Evolutionary conservation across 2,797 vertebrate genomes (phyloP), one percentile per base, ranked within the genome.

Genomic region (Melanotaenia nigrans): DNA sequence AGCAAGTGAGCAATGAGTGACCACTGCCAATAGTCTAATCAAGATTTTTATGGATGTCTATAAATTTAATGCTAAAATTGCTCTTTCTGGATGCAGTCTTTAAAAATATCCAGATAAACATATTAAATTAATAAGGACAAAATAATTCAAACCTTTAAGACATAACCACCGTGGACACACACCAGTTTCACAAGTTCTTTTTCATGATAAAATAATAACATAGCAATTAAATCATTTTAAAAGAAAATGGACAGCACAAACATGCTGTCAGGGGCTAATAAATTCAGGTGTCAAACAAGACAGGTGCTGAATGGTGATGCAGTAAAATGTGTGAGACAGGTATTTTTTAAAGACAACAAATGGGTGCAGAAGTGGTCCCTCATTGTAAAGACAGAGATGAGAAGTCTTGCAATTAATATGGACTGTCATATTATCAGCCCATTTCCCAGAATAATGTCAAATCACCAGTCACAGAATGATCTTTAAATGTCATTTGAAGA

Each of bases 401-500:
- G 4, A 12, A 24, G 51, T 25, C 12, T 5, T 12, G 51, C 25
- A 25, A 53, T 53, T 25, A 24, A 12, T 25, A 4, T 25, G 51
- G 51, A 13, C 25, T 53, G 51, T 25, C 51, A 53, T 24, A 25
- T 25, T 53, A 3, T 32, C 54, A 18, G 54, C 14, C 13, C 16
- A 14, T 28, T 28, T 16, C 13, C 2, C 6, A 30, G 28, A 18
- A 55, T 30, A 8, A 18, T 32, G 54, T 28, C 51, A 24, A 25
- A 54, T 24, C 51, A 28, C 12, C 51, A 12, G 22, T 14, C 51
- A 5, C 24, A 28, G 51, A 54, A 24, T 25, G 12, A 24, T 28
- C 24, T 54, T 28, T 28, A 54, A 25, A 54, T 55, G 54, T 55
- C 54, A 55, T 53, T 53, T 55, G 25, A 55, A 30, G 54, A 28